Base-by-base conservation (phyloP, 2,888 invertebrate species). In the Vanessa cardui region DNA sequence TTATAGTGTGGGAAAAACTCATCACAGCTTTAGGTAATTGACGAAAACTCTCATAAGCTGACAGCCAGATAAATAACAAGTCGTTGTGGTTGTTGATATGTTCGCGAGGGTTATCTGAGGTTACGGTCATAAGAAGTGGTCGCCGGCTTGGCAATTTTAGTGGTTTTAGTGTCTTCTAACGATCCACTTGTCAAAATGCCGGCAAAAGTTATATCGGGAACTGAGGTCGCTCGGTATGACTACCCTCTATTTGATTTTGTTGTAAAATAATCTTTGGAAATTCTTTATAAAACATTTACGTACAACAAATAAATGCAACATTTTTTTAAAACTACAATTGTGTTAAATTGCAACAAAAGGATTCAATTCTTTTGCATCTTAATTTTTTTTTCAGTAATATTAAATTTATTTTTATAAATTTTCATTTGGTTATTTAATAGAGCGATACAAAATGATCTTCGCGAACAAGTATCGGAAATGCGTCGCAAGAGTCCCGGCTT, bases 371-470 rank as follows among this genome's bases (percentile, higher is more conserved):
- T 4, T 39, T 39, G 12, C 12, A 39, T 12, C 4, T 39, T 39
- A 39, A 12, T 12, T 12, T 0, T 39, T n/a, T 2, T 6, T 47
- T 1, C 8, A 6, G 16, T 47, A 6, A 68, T 65, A 26, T 50
- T 64, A 65, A 26, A 67, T 31, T 54, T 49, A 16, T 26, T 26
- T 21, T 31, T 8, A 7, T 58, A 7, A 6, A 6, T 46, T 50
- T 7, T 20, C 4, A 16, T 12, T 62, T 58, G 16, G 26, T 12
- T n/a, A n/a, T 46, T 47, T n/a, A 15, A 9, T 31, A 77, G 77
- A 73, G 69, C 96, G 76, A 96, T 98, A 76, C 94, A 95, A 68
- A 93, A 94, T 80, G 93, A 95, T 58, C 91, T 98, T 58, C 93
- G 94, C 8, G 87, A 91, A 76, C 95, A 97, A 80, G 96, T 98